phyloP scores from a whole-genome alignment of 2,888 invertebrate species.

The Disparrhopalites patrizii region DNA sequence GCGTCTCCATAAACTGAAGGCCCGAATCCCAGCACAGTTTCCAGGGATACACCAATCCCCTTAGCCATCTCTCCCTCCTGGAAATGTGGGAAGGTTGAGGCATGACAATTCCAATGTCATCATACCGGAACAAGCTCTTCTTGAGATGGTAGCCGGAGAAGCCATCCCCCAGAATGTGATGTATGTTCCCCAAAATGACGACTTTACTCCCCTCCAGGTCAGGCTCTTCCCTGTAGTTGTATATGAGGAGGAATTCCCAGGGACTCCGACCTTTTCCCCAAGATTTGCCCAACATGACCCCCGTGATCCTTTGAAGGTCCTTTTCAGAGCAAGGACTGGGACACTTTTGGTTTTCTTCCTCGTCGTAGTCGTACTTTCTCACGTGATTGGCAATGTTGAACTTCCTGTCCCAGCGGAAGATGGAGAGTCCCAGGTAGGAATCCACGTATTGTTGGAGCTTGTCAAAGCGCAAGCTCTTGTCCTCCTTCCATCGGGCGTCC shows the following conservation, averaged over 20 bases:
- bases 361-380: neutral
- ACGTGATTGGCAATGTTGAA: neutral
- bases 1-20: no score
- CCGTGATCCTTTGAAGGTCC: neutral
- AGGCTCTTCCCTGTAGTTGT: neutral
- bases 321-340: neutral
- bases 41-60: no score
- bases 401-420: neutral
- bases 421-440: neutral
- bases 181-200: no score
- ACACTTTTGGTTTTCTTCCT: neutral
- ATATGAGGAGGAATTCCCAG: neutral
- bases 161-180: no score
- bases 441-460: neutral
- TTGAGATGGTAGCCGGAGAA: no score
- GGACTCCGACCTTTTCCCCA: neutral
- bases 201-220: no score
- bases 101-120: no score
- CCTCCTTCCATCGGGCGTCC: neutral
- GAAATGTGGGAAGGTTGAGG: no score
- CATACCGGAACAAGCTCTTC: no score
- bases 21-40: no score
- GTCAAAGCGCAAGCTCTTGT: neutral
- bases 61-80: no score
- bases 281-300: neutral